Conservation (phyloP, 1,140 invertebrate species). For the Drosophila mojavensis region DNA sequence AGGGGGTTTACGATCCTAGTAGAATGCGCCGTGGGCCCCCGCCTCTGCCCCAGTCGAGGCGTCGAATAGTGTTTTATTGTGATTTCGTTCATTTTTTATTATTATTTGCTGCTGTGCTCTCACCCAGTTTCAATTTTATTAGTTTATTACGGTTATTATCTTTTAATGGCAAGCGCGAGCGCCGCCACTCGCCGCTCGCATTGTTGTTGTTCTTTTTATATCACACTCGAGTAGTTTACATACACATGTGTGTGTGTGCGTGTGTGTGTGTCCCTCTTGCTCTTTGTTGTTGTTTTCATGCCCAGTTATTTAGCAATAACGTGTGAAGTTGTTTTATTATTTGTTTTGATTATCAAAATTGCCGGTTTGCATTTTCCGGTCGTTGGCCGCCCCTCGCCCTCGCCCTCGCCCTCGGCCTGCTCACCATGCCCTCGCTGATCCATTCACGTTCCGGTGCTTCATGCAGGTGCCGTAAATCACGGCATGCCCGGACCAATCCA, state of each 20-base stretch:
- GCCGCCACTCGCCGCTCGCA: constrained; percentile 15
- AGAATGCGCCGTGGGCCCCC: background rate
- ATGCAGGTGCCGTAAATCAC: constrained; percentile 62
- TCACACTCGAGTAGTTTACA: constrained; percentile 39
- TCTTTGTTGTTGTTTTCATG: constrained; percentile 34
- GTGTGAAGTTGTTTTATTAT: constrained; percentile 83
- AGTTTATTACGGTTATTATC: constrained; percentile 84
- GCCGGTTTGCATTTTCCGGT: constrained; percentile 77
- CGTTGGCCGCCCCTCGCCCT: constrained; percentile 48
- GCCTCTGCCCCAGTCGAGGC: background rate
- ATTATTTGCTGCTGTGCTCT: constrained; percentile 40
- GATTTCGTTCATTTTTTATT: constrained; percentile 63
- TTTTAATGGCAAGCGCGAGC: constrained; percentile 73
- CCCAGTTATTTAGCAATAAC: constrained; percentile 52
- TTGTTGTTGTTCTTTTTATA: constrained; percentile 23
- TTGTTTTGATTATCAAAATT: constrained; percentile 84
- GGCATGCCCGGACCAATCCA: constrained; percentile 50
- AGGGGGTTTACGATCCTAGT: constrained; percentile 35
- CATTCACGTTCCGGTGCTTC: background rate
- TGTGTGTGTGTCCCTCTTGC: constrained; percentile 15
- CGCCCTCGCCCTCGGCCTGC: constrained; percentile 24
- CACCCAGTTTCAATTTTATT: constrained; percentile 82
- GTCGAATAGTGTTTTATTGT: constrained; percentile 76
- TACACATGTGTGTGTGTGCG: background rate
- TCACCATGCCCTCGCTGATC: background rate